Base-by-base conservation (phyloP, 2,888 invertebrate species). In the Agonopterix heracliana region DNA sequence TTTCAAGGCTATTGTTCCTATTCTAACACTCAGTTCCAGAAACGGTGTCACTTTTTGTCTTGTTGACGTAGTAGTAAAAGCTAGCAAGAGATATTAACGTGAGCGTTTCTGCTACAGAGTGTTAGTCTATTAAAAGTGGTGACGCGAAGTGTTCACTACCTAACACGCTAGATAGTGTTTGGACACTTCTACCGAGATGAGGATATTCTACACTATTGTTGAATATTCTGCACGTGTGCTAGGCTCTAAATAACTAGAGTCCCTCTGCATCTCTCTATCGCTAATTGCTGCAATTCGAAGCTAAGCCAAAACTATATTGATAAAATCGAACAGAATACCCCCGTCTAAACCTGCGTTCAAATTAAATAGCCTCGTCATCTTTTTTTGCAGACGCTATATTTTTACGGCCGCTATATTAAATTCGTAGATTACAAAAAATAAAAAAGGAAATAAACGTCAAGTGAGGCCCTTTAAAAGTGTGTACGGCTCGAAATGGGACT, bases 401-500 rank as follows among this genome's bases (percentile, higher is more conserved):
- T 81, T 81, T 78, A 74, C 71, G 74, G 64, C 66, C 59, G 73
- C 72, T 63, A 76, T 81, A 79, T 81, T 78, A 81, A 80, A 78
- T 78, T 75, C 74, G 77, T 69, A 72, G 77, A 80, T 81, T 78
- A 77, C 76, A 74, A 78, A 75, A 26, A 78, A 78, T 76, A 79
- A 79, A 80, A 81, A 78, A 63, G 66, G 68, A 70, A 73, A 81
- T 79, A 79, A 81, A 79, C 71, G 78, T 74, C 74, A 78, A 80
- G 78, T 74, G 69, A 59, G 64, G 66, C 66, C 68, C 66, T 78
- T 78, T 38, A 38, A 76, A 78, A 76, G 68, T 67, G 66, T 68
- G 67, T 68, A 68, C 55, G 66, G 70, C 59, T 66, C 59, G 66
- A 72, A 75, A 76, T 73, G 68, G 68, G 62, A 57, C 66, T 64